Evolutionary conservation across 2,888 invertebrate species (phyloP).

Genomic region (Mamestra brassicae): DNA sequence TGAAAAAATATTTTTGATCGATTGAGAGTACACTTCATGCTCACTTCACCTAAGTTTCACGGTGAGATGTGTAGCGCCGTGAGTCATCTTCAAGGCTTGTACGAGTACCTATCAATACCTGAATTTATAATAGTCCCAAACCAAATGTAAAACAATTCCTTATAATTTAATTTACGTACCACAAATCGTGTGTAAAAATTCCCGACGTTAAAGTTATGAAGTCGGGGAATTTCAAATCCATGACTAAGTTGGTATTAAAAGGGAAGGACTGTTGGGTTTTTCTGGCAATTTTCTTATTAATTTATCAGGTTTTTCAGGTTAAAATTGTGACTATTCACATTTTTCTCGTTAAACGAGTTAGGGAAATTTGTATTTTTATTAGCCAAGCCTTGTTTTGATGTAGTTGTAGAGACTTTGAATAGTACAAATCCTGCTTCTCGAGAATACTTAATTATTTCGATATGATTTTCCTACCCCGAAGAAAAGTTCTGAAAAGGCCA

Average conservation of each 20-base stretch:
- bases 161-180: too few relatives aligned
- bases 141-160: too few relatives aligned
- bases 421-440: constrained; percentile 3
- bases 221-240: background rate
- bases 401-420: background rate
- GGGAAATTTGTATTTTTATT: background rate
- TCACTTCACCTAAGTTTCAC: too few relatives aligned
- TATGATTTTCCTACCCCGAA: constrained; percentile 19
- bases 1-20: too few relatives aligned
- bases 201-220: background rate
- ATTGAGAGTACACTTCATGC: too few relatives aligned
- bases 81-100: too few relatives aligned
- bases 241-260: background rate
- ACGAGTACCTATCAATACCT: too few relatives aligned
- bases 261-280: too few relatives aligned
- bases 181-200: background rate
- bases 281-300: too few relatives aligned
- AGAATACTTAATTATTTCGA: background rate
- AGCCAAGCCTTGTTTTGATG: background rate
- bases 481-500: constrained; percentile 12
- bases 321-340: background rate
- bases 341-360: background rate
- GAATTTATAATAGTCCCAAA: too few relatives aligned
- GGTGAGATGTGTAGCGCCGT: too few relatives aligned
- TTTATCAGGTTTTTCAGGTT: too few relatives aligned